A percentile compares a stretch with the other conserved stretches of the same genome.
Evolutionary conservation across 64 coral and sea anemone genomes (phyloP).

Genomic region (Montipora foliosa): DNA sequence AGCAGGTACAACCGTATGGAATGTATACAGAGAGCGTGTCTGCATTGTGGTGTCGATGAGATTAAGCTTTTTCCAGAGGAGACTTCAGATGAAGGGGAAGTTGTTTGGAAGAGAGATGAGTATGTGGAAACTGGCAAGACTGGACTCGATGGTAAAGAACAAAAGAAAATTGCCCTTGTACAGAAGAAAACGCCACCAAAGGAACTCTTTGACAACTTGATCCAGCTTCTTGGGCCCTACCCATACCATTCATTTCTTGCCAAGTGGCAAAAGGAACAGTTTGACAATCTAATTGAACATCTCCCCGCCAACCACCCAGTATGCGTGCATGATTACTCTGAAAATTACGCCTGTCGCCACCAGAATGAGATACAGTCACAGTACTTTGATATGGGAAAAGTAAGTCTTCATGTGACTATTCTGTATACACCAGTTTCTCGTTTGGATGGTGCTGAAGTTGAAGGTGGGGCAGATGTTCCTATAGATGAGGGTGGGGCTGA

Average conservation of each 20-base stretch:
- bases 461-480: too few relatives aligned
- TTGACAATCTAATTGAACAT: background rate
- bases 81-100: background rate
- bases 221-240: background rate
- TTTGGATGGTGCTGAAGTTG: background rate
- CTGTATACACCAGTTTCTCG: slow-evolving; percentile 1
- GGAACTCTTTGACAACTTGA: slow-evolving; percentile 37
- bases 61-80: slow-evolving; percentile 5
- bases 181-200: slow-evolving; percentile 16
- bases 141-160: slow-evolving; percentile 45
- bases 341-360: slow-evolving; percentile 30
- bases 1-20: background rate
- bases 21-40: slow-evolving; percentile 22
- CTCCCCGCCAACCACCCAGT: background rate
- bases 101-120: slow-evolving; percentile 22
- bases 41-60: slow-evolving; percentile 7
- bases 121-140: slow-evolving; percentile 21
- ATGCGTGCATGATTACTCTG: slow-evolving; percentile 60
- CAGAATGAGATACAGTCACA: slow-evolving; percentile 54
- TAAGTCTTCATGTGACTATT: slow-evolving; percentile 39
- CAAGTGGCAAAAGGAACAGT: slow-evolving; percentile 39
- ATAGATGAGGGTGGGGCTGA: too few relatives aligned
- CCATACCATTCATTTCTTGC: slow-evolving; percentile 39
- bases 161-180: slow-evolving; percentile 61
- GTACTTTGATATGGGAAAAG: slow-evolving; percentile 48